Conservation (phyloP, 2,888 invertebrate genomes). For the Candidula unifasciata region DNA sequence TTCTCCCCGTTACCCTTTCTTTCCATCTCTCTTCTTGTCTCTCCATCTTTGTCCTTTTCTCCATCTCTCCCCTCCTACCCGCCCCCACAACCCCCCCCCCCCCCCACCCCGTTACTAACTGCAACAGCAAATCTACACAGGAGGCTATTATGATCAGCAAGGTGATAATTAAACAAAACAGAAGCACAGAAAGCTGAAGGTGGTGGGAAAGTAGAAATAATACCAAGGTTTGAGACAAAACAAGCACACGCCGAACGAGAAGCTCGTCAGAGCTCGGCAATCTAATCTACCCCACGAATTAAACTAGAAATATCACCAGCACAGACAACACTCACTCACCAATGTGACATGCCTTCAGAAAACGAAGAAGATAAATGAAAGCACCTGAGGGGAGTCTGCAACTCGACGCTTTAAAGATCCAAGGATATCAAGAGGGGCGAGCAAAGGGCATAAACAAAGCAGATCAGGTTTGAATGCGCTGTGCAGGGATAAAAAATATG, state of each 20-base stretch:
- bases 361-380: slow-evolving; percentile 9
- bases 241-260: not conserved
- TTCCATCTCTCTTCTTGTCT: too few species aligned
- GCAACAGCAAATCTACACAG: too few species aligned
- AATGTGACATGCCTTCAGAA: not conserved
- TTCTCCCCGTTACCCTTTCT: too few species aligned
- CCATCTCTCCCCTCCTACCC: too few species aligned
- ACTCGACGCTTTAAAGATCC: not conserved
- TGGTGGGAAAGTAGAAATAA: too few species aligned
- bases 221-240: too few species aligned
- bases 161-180: too few species aligned
- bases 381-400: not conserved
- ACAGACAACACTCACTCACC: slow-evolving; percentile 6
- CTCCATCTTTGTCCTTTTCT: too few species aligned
- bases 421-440: not conserved
- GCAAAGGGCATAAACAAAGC: not conserved
- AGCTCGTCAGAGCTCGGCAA: not conserved
- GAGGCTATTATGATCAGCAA: too few species aligned
- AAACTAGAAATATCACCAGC: slow-evolving; percentile 14
- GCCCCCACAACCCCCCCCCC: too few species aligned
- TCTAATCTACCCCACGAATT: not conserved
- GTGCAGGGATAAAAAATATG: not conserved
- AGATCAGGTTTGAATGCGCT: not conserved
- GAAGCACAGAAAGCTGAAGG: too few species aligned
- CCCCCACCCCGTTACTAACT: too few species aligned